Conservation (phyloP, 2,113 vertebrate genomes). For the Camelus bactrianus region DNA sequence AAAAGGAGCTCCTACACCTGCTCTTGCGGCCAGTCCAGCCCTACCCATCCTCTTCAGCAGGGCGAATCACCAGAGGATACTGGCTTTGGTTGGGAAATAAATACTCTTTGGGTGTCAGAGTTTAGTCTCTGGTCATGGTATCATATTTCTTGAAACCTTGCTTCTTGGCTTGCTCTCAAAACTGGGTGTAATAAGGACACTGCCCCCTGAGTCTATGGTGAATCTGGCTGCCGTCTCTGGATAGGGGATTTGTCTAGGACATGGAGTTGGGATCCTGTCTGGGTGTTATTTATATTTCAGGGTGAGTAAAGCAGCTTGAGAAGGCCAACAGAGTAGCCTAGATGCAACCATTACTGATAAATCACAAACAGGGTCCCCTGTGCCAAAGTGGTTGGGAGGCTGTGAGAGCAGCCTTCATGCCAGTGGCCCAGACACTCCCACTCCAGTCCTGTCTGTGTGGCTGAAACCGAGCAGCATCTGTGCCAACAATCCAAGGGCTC, state of each 20-base stretch:
- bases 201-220: constrained; percentile 12
- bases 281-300: constrained; percentile 64
- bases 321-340: background rate
- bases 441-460: background rate
- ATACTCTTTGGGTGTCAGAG: constrained; percentile 49
- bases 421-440: background rate
- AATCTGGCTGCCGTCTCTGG: constrained; percentile 37
- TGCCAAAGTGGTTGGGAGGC: background rate
- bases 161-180: constrained; percentile 28
- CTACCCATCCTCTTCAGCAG: background rate
- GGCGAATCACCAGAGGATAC: background rate
- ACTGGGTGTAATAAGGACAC: constrained; percentile 51
- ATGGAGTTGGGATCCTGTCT: constrained; percentile 25
- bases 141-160: constrained; percentile 68
- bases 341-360: background rate
- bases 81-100: constrained; percentile 44
- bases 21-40: background rate
- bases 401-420: background rate
- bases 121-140: constrained; percentile 51
- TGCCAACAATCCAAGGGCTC: background rate
- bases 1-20: background rate
- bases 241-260: constrained; percentile 28
- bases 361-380: background rate
- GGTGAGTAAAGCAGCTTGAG: constrained; percentile 43
- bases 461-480: background rate